Conservation (phyloP, 2,888 invertebrate species). For the Oxytorus armatus region DNA sequence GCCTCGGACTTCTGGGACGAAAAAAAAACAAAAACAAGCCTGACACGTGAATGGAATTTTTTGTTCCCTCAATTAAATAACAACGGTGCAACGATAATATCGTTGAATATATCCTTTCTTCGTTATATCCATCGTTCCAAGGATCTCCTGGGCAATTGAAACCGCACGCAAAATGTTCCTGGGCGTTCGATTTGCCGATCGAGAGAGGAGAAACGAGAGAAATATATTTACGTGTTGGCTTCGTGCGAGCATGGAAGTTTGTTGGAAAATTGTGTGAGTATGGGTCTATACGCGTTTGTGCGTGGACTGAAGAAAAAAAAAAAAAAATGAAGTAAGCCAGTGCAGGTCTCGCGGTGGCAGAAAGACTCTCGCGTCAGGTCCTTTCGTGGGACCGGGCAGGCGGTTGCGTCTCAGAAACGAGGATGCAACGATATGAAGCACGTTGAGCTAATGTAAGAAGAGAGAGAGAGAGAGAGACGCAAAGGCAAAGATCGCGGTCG, state of each 20-base stretch:
- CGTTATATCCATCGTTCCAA: not conserved
- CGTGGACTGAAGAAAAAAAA: too few relatives aligned
- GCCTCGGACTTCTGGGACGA: not conserved
- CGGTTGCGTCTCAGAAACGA: slow-evolving; percentile 67
- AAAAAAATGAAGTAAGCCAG: slow-evolving; percentile 55
- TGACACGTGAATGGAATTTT: not conserved
- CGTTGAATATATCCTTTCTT: not conserved
- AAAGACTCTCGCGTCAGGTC: slow-evolving; percentile 42
- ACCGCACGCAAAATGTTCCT: slow-evolving; percentile 36
- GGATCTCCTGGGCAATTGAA: not conserved
- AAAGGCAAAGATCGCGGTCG: slow-evolving; percentile 66
- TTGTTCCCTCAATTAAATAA: not conserved
- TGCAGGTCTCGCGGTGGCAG: slow-evolving; percentile 45
- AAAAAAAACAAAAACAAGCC: not conserved
- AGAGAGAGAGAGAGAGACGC: slow-evolving; percentile 50
- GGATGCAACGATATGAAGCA: slow-evolving; percentile 60
- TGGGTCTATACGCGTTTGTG: slow-evolving; percentile 37
- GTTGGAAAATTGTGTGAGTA: slow-evolving; percentile 34
- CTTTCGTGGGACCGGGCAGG: slow-evolving; percentile 64
- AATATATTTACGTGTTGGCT: slow-evolving; percentile 7
- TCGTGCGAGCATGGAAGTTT: slow-evolving; percentile 22
- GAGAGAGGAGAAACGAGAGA: slow-evolving; percentile 36
- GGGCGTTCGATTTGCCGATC: slow-evolving; percentile 41
- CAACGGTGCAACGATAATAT: not conserved
- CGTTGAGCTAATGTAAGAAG: slow-evolving; percentile 51